Evolutionary conservation across 2,888 invertebrate genomes (phyloP).

Genomic region (Geophilus truncorum): DNA sequence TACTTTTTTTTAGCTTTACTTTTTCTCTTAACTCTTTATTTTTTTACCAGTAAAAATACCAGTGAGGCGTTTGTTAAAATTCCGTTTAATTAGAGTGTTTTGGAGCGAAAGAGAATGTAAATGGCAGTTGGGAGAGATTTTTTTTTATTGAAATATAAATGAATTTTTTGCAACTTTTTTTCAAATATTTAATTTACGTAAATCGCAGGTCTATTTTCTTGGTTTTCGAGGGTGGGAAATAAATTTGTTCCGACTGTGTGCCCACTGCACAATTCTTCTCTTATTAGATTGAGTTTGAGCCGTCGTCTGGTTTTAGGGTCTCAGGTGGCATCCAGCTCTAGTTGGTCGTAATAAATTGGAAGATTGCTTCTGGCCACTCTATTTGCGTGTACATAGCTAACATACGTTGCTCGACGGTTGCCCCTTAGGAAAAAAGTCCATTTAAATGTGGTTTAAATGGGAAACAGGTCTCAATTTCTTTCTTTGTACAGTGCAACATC

Average conservation of each 20-base stretch:
- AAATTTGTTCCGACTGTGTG: background rate
- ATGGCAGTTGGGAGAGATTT: background rate
- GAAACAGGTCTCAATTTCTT: background rate
- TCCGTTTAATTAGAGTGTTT: constrained; percentile 2
- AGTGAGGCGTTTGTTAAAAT: constrained; percentile 12
- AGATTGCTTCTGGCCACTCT: background rate
- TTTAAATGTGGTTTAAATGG: background rate
- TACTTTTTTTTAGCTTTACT: background rate
- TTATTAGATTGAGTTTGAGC: background rate
- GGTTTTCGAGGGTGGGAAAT: background rate
- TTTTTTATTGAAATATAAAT: background rate
- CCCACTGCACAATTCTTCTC: background rate
- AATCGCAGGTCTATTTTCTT: background rate
- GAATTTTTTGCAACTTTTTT: background rate
- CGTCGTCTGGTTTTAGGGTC: background rate
- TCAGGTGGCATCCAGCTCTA: background rate
- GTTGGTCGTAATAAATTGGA: background rate
- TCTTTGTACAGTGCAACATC: background rate
- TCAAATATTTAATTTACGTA: background rate
- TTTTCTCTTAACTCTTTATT: background rate
- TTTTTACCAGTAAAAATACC: background rate
- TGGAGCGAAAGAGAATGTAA: background rate
- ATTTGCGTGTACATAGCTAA: constrained; percentile 15
- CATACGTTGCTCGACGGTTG: background rate
- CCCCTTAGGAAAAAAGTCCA: background rate